Evolutionary conservation across 2,113 vertebrate species (phyloP).

Genomic region (Macroglossus sobrinus): DNA sequence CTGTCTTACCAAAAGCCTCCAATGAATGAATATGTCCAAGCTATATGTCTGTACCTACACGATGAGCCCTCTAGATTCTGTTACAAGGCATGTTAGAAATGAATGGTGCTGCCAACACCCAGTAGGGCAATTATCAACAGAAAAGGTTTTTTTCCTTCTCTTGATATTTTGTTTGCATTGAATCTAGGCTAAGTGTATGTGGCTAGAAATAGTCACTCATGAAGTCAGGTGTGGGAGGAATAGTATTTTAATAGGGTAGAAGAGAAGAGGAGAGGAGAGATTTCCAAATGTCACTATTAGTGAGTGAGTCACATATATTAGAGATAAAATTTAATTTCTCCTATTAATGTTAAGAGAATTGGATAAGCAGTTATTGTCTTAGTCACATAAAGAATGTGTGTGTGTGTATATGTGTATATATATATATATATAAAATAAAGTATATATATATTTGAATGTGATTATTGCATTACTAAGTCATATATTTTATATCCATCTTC

Average conservation of each 20-base stretch:
- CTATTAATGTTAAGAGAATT: background rate
- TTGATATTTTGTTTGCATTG: background rate
- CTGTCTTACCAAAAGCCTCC: background rate
- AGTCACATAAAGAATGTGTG: background rate
- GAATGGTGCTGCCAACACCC: background rate
- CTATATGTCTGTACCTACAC: background rate
- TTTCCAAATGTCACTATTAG: background rate
- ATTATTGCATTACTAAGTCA: background rate
- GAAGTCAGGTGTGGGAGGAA: background rate
- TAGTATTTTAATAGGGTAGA: background rate
- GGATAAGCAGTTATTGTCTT: background rate
- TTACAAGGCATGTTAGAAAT: background rate
- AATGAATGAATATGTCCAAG: background rate
- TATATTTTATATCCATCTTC: background rate
- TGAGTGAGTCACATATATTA: background rate
- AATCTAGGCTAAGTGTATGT: background rate
- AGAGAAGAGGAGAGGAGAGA: background rate
- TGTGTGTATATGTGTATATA: background rate
- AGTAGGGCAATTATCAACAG: background rate
- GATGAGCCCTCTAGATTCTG: background rate
- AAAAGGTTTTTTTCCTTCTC: conserved; percentile 14
- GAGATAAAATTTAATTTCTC: conserved; percentile 7
- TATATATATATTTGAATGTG: background rate
- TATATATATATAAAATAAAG: background rate
- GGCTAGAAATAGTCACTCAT: background rate